Percentiles rank a stretch among this genome's conserved stretches.
phyloP scores from a whole-genome alignment of 2,797 vertebrate genomes.

The Acipenser ruthenus region DNA sequence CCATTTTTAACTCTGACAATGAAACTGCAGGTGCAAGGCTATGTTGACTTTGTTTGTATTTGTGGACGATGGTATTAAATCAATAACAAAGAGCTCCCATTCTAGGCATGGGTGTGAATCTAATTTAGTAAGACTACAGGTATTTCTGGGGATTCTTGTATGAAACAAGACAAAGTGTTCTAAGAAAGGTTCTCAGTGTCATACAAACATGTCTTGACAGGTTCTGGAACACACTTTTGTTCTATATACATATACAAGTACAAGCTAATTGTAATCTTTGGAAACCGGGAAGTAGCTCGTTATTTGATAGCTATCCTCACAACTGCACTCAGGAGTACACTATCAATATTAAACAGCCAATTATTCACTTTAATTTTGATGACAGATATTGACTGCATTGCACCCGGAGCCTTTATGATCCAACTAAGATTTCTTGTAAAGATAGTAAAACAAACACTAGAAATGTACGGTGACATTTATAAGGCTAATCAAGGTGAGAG shows the following conservation, averaged over 20 bases:
- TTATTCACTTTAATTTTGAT: constrained; percentile 58
- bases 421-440: constrained; percentile 11
- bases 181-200: constrained; percentile 51
- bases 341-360: constrained; percentile 47
- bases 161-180: constrained; percentile 53
- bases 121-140: not conserved
- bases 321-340: constrained; percentile 38
- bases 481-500: constrained; percentile 6
- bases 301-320: constrained; percentile 16
- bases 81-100: too few relatives aligned
- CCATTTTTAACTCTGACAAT: too few relatives aligned
- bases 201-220: constrained; percentile 32
- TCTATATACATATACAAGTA: constrained; percentile 5
- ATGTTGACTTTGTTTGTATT: too few relatives aligned
- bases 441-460: constrained; percentile 10
- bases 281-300: constrained; percentile 12
- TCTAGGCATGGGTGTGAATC: constrained; percentile 28
- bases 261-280: not conserved
- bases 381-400: constrained; percentile 49
- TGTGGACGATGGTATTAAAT: too few relatives aligned
- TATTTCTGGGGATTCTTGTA: constrained; percentile 40
- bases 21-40: too few relatives aligned
- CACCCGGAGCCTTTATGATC: constrained; percentile 16
- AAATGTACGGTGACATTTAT: constrained; percentile 1
- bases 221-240: constrained; percentile 25